Evolutionary conservation across 2,113 vertebrate genomes (phyloP), one percentile per base, ranked within the genome.

Genomic region (Anser brachyrhynchus): DNA sequence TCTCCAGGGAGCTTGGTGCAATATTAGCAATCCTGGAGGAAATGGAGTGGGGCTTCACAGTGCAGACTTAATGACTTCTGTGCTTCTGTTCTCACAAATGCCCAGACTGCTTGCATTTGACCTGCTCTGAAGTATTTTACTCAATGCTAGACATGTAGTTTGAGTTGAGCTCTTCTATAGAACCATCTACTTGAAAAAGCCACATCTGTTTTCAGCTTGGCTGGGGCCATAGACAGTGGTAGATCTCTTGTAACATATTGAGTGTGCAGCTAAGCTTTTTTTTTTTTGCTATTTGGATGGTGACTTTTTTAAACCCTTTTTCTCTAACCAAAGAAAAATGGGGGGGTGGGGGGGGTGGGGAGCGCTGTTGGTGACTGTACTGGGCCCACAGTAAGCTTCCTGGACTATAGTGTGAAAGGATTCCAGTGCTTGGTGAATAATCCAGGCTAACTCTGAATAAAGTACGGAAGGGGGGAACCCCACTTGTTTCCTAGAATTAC

Each of bases 291-390:
- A 0, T 79, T 89, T 65, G 39, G 31, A 7, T 44, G 28, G n/a
- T 52, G 54, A 61, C 4, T 66, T 69, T 82, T 74, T 15, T 21
- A 41, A 84, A 41, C 9, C 35, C 15, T 67, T 76, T 90, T 59
- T 52, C 22, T 65, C 41, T 87, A 93, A 87, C 95, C 96, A 97
- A 97, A 95, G 93, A 94, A 44, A 4, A 16, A 3, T 0, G 4
- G 13, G 29, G 61, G 64, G 20, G 20, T 3, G 46, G 10, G 10
- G 20, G 46, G 19, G 19, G 19, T 7, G 17, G 44, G 44, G 44
- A 17, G 44, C 21, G 5, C 23, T 35, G 35, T 8, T 21, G 21
- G 28, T 33, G 37, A 11, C 67, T 15, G 0, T 14, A 1, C 0
- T 1, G 52, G 71, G 49, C 55, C 18, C 8, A 0, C 11, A 9